Evolutionary conservation across 2,113 vertebrate species (phyloP).

Genomic region (Etheostoma cragini): DNA sequence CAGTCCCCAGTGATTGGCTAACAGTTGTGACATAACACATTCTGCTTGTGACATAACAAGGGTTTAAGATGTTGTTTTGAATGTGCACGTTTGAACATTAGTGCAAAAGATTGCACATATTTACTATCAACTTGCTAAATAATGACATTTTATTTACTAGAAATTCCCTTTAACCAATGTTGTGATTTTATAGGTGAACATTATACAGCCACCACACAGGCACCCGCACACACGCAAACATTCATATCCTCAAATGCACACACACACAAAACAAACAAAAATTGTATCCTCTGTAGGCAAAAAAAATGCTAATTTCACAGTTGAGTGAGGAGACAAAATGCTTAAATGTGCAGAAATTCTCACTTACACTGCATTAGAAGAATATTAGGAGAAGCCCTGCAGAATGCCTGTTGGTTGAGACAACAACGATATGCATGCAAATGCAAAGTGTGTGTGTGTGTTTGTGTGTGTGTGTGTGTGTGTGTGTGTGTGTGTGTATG

Average conservation of each 20-base stretch:
- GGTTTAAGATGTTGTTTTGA: slow-evolving; percentile 46
- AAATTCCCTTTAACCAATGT: slow-evolving; percentile 24
- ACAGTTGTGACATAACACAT: slow-evolving; percentile 61
- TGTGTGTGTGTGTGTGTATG: background rate
- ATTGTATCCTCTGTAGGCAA: slow-evolving; percentile 57
- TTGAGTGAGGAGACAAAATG: slow-evolving; percentile 72
- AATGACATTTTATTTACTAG: slow-evolving; percentile 31
- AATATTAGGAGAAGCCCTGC: slow-evolving; percentile 37
- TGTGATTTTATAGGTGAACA: slow-evolving; percentile 16
- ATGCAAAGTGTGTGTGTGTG: slow-evolving; percentile 4
- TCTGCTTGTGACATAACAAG: slow-evolving; percentile 50
- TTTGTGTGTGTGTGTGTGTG: slow-evolving; percentile 21
- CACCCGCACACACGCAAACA: background rate
- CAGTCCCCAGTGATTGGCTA: slow-evolving; percentile 53
- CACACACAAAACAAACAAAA: slow-evolving; percentile 28
- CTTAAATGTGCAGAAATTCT: slow-evolving; percentile 76
- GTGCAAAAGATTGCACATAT: background rate
- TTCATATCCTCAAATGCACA: background rate
- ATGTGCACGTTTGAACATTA: slow-evolving; percentile 19
- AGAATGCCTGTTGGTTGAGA: slow-evolving; percentile 41
- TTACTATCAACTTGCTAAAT: slow-evolving; percentile 29
- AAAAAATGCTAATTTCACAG: slow-evolving; percentile 76
- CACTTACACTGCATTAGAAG: slow-evolving; percentile 56
- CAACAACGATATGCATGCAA: slow-evolving; percentile 31
- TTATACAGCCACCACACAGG: background rate